Base-by-base conservation (phyloP, 2,888 invertebrate genomes). In the Yponomeuta evonymella region DNA sequence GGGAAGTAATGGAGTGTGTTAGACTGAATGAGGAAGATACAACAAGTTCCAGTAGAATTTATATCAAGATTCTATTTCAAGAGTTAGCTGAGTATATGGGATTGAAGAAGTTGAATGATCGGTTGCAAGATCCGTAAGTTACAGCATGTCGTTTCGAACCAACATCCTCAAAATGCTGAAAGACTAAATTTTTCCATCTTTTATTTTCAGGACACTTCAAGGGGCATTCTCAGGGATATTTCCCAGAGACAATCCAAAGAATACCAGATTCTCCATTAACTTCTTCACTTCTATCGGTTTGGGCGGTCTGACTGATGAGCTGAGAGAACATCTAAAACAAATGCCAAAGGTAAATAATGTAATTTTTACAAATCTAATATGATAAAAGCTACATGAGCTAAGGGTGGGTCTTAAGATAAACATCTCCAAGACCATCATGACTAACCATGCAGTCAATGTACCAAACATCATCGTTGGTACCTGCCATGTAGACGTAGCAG, bases 1-100 rank as follows among this genome's bases (percentile, higher is more conserved):
- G 99, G 99, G 96, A 97, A 84, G 98, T 97, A 0, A 84, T 99
- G 74, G 95, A 95, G 23, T 96, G 96, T 78, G 97, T 99, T 69
- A 96, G 96, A 79, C 87, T 99, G 70, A 99, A 98, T 78, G 99
- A 99, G 87, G 98, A 99, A 73, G 99, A 99, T 76, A 99, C 99
- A 0, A 98, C 98, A 0, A 98, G 98, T 75, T 98, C 99, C 0
- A 98, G 98, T 82, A 94, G 99, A 76, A 98, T 99, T 80, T 99
- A 99, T 83, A 97, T 99, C 72, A 99, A 99, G 91, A 98, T 98
- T 75, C 90, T 99, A 62, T 99, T 99, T 84, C 97, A 97, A 94
- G 99, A 99, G 85, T 88, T 99, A 71, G 96, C 97, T 0, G 99
- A 99, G 83, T 98, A 97, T 78, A 97, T 99, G 97, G 99, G 99